Conservation (phyloP, 2,113 vertebrate species). For the Alexandromys fortis region DNA sequence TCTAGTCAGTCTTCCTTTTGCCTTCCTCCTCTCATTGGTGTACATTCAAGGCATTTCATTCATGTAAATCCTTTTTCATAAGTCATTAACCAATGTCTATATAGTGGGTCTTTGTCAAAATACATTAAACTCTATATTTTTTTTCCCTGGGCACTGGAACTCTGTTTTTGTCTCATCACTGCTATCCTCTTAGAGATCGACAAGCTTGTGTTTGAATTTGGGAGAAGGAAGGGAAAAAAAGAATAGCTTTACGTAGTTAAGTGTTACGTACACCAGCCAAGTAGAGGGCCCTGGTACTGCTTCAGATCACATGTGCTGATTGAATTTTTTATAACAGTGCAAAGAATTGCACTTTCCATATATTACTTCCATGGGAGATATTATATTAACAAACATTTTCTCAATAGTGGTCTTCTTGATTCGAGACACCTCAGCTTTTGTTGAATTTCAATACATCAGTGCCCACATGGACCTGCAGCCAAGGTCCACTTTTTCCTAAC, state of each 20-base stretch:
- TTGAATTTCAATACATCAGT: not conserved
- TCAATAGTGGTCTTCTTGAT: not conserved
- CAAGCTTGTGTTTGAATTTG: not conserved
- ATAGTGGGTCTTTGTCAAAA: too few species aligned
- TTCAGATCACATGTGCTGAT: not conserved
- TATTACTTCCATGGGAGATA: not conserved
- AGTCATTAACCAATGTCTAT: not conserved
- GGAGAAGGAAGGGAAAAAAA: not conserved
- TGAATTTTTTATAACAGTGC: not conserved
- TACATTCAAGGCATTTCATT: not conserved
- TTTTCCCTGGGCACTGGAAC: not conserved
- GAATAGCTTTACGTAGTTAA: not conserved
- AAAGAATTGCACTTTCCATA: not conserved
- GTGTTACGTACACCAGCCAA: not conserved
- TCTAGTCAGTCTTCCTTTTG: not conserved
- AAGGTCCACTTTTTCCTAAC: not conserved
- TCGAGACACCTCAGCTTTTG: too few species aligned
- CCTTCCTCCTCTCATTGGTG: not conserved
- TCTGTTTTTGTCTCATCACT: too few species aligned
- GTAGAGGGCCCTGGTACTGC: not conserved
- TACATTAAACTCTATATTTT: too few species aligned
- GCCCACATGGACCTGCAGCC: not conserved
- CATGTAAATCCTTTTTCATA: not conserved
- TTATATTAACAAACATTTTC: not conserved
- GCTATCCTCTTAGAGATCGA: not conserved